Base-by-base conservation (phyloP, 2,113 vertebrate genomes). In the Etheostoma spectabile region DNA sequence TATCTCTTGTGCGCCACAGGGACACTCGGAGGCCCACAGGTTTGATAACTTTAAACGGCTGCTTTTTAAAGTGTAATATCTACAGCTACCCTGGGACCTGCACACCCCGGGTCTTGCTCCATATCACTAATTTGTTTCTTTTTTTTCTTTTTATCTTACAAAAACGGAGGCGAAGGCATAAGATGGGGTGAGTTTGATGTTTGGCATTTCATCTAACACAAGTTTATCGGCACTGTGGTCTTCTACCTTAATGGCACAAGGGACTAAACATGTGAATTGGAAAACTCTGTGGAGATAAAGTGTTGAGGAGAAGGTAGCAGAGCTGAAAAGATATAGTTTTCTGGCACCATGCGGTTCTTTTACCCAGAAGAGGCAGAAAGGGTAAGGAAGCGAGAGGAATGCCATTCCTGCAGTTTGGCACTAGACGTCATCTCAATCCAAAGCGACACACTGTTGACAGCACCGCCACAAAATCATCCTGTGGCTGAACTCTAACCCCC, bases 41-140 rank as follows among this genome's bases (percentile, higher is more conserved):
- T 91, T 88, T 91, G 91, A 90, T 92, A 93, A 90, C 82, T 91
- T 87, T 89, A 90, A 90, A 92, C 76, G 56, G 56, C 70, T 87
- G 83, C 86, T 89, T 92, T 91, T 83, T 79, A 88, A 87, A 86
- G 77, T 80, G 82, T 85, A 80, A 91, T 92, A 90, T 91, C 83
- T 88, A 83, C 87, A 80, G 84, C 86, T 74, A 76, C 81, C 87
- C 59, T 74, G 91, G 87, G 90, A 93, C 84, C 77, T 3, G 6
- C 57, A 64, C 64, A 66, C 45, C 64, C 79, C 33, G 21, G 75
- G 85, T 85, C 80, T 76, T 35, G 78, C 82, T 89, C 83, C 67
- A 73, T 83, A 89, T 88, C 77, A 35, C 53, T 6, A 46, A 68
- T n/a, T 83, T 79, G 30, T 59, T 76, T 80, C 53, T 79, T 64